Base-by-base conservation (phyloP, 2,888 invertebrate genomes). In the Sceliomorpha sp. region DNA sequence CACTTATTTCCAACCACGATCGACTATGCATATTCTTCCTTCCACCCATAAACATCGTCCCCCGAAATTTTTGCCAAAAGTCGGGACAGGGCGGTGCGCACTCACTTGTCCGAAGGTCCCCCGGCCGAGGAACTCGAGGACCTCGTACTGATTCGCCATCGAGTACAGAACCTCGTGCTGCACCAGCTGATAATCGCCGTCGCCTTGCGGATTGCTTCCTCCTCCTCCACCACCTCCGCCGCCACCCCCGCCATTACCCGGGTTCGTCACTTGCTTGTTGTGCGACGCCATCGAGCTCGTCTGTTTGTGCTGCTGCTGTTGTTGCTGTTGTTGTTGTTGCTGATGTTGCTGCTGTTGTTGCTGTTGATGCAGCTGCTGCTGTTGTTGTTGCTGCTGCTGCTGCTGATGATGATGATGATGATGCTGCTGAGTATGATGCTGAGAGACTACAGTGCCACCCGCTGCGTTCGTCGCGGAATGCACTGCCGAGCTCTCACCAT, bases 121-220 rank as follows among this genome's bases (percentile, higher is more conserved):
- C 80, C 99, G 94, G 79, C 99, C 99, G 86, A 99, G 93, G 91
- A 99, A 99, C 91, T 99, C 99, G 89, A 99, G 91, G 86, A 99
- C 99, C 92, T 98, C 91, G 89, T 94, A 98, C 91, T 98, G 95
- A 83, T 97, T 97, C 84, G 96, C 96, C 92, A 97, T 94, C 81
- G 98, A 98, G 91, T 96, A 98, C 85, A 99, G 94, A 79, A 98
- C 95, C 91, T 99, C 98, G 90, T 99, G 98, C 89, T 99, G 98
- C 76, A 98, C 98, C 89, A 99, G 92, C 90, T 98, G 97, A 91
- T 98, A 99, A 91, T 99, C 98, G 73, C 98, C 98, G 91, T 99
- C 98, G 85, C 90, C 90, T 86, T 90, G 89, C 80, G 89, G 89
- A 86, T 91, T 90, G 84, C 90, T 90, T 58, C 89, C 90, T 15